A percentile compares a stretch with the other conserved stretches of the same genome.
These are phyloP conservation scores for Bicyclus anynana DNA, from an alignment of 1,140 invertebrate species.

Conservation along the genomic window DNA sequence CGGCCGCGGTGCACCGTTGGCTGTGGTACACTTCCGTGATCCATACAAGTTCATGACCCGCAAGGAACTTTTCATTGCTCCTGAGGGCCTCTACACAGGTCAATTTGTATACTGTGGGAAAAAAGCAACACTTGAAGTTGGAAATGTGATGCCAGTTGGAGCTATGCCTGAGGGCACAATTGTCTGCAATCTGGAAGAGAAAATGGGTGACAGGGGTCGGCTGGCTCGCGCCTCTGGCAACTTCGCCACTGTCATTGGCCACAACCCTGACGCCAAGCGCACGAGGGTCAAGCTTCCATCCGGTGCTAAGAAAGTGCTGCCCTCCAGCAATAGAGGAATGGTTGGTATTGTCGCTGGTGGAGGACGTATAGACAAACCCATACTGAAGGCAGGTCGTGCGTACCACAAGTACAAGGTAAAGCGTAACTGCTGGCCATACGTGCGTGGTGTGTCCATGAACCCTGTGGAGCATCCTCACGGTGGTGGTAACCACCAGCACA, in stretches of 20 bases:
- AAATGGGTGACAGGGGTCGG: slow-evolving; percentile 97
- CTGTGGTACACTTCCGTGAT: slow-evolving; percentile 97
- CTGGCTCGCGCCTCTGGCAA: slow-evolving; percentile 98
- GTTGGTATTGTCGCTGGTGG: slow-evolving; percentile 99
- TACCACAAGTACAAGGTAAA: slow-evolving; percentile 99
- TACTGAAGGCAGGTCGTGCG: slow-evolving; percentile 98
- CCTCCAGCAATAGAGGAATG: slow-evolving; percentile 98
- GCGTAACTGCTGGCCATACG: slow-evolving; percentile 99
- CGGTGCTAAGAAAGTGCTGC: slow-evolving; percentile 98
- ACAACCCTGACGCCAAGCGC: slow-evolving; percentile 97
- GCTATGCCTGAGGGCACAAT: slow-evolving; percentile 99
- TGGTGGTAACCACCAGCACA: slow-evolving; percentile 99
- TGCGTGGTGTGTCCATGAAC: slow-evolving; percentile 95
- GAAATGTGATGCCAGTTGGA: slow-evolving; percentile 98
- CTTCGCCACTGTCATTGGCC: slow-evolving; percentile 98
- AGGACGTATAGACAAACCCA: slow-evolving; percentile 99
- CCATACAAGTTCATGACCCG: slow-evolving; percentile 98
- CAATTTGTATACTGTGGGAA: slow-evolving; percentile 99
- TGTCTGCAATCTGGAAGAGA: slow-evolving; percentile 99
- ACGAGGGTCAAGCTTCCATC: slow-evolving; percentile 99
- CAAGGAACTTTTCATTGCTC: slow-evolving; percentile 98
- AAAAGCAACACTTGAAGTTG: slow-evolving; percentile 90
- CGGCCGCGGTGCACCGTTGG: slow-evolving; percentile 98
- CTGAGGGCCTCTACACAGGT: slow-evolving; percentile 99
- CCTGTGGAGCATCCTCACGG: slow-evolving; percentile 99